Evolutionary conservation across 1,140 invertebrate species (phyloP).

Genomic region (Apis dorsata): DNA sequence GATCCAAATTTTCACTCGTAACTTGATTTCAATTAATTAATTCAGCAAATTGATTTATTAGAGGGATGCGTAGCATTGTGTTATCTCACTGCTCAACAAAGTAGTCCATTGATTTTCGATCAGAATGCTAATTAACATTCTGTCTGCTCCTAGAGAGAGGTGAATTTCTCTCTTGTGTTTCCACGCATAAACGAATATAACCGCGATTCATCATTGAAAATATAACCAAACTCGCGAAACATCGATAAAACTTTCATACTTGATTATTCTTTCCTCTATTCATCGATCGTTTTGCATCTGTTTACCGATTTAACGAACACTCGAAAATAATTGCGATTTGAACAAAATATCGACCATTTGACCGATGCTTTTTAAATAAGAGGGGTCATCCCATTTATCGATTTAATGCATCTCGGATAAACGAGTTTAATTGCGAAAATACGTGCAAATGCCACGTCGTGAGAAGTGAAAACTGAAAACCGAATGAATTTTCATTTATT

Average conservation of each 20-base stretch:
- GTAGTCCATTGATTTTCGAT: constrained; percentile 23
- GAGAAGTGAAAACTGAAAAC: too few relatives aligned
- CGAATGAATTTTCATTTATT: too few relatives aligned
- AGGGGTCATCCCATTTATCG: not conserved
- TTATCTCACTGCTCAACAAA: constrained; percentile 2
- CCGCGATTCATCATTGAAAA: not conserved
- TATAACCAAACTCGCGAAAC: not conserved
- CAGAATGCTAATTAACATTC: constrained; percentile 5
- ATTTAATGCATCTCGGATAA: not conserved
- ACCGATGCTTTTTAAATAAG: not conserved
- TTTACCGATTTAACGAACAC: not conserved
- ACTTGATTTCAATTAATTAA: constrained; percentile 1
- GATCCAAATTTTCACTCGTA: not conserved
- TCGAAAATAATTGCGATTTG: not conserved
- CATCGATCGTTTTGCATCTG: not conserved
- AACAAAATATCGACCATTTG: not conserved
- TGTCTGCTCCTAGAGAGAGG: not conserved
- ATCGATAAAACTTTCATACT: not conserved
- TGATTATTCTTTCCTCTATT: not conserved
- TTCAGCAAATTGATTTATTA: constrained; percentile 20
- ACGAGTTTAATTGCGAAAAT: constrained; percentile 1
- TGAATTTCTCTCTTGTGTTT: not conserved
- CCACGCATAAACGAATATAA: not conserved
- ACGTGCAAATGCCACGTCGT: too few relatives aligned
- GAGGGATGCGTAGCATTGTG: not conserved